These are phyloP conservation scores for Drosophila kurseongensis DNA, from an alignment of 1,140 invertebrate genomes.

Conservation along the genomic window DNA sequence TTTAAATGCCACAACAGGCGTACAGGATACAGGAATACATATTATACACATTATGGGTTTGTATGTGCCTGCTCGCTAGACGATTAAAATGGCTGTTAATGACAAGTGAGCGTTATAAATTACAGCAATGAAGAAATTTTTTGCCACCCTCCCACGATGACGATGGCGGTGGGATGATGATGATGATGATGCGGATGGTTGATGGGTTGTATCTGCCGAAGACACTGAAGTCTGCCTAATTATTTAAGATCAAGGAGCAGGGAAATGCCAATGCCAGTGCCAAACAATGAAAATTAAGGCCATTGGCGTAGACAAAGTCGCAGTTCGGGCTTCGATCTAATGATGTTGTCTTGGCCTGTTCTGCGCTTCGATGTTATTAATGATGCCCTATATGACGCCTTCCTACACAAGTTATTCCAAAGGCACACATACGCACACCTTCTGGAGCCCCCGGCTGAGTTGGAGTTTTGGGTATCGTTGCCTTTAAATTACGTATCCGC, in stretches of 20 bases:
- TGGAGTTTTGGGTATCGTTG: slow-evolving; percentile 47
- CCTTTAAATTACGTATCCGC: slow-evolving; percentile 77
- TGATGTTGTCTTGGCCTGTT: slow-evolving; percentile 65
- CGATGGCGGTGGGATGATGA: slow-evolving; percentile 2
- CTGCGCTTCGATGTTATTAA: slow-evolving; percentile 67
- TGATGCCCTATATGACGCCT: slow-evolving; percentile 72
- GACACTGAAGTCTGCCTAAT: slow-evolving; percentile 76
- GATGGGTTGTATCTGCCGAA: slow-evolving; percentile 54
- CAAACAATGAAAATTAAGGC: slow-evolving; percentile 78
- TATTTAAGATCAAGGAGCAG: slow-evolving; percentile 74
- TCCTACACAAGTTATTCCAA: slow-evolving; percentile 1
- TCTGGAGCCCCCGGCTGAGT: slow-evolving; percentile 18
- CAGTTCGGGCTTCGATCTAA: slow-evolving; percentile 46
- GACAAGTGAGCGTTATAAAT: slow-evolving; percentile 82
- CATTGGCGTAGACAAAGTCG: slow-evolving; percentile 32
- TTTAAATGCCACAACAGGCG: slow-evolving; percentile 65
- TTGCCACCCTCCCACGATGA: slow-evolving; percentile 6
- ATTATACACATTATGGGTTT: slow-evolving; percentile 19
- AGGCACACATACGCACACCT: slow-evolving; percentile 8
- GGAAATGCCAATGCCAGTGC: slow-evolving; percentile 55
- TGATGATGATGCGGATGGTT: slow-evolving; percentile 14
- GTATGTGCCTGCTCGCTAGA: slow-evolving; percentile 47
- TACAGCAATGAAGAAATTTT: slow-evolving; percentile 80
- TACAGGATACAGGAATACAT: slow-evolving; percentile 13
- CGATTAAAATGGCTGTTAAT: slow-evolving; percentile 82